phyloP scores from a whole-genome alignment of 64 coral and sea anemone species.

The Dendronephthya gigantea region DNA sequence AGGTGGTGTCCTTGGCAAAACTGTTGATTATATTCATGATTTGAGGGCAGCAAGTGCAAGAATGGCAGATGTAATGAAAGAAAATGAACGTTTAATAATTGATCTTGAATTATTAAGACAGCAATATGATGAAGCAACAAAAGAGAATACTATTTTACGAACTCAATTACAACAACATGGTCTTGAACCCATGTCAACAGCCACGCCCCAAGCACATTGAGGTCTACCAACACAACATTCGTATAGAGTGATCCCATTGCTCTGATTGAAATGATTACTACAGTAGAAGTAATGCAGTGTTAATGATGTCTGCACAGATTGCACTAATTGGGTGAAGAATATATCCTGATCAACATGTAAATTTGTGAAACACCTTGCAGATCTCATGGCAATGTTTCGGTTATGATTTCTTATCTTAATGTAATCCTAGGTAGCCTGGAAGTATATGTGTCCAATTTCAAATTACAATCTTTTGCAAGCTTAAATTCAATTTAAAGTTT shows the following conservation, averaged over 20 bases:
- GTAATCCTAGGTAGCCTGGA: too few species aligned
- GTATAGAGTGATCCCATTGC: not conserved
- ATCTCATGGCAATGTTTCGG: too few species aligned
- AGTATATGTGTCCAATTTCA: too few species aligned
- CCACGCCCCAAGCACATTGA: not conserved
- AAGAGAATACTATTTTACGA: conserved; percentile 74
- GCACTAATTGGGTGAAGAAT: not conserved
- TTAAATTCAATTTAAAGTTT: too few species aligned
- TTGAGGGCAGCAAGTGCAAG: conserved; percentile 59
- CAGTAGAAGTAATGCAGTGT: not conserved
- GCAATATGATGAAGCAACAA: conserved; percentile 74
- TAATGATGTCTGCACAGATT: too few species aligned
- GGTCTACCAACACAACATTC: not conserved
- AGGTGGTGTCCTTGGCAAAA: conserved; percentile 87
- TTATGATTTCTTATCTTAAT: too few species aligned
- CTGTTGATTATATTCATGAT: conserved; percentile 96
- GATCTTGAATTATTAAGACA: conserved; percentile 78
- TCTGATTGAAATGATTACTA: conserved; percentile 2
- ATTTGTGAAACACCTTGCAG: not conserved
- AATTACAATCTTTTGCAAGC: too few species aligned
- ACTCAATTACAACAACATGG: conserved; percentile 90
- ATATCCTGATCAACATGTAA: not conserved
- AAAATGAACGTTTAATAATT: conserved; percentile 55
- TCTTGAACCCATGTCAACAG: conserved; percentile 46
- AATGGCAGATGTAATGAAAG: conserved; percentile 79